phyloP scores from a whole-genome alignment of 2,797 vertebrate species.

The Typhlichthys subterraneus region DNA sequence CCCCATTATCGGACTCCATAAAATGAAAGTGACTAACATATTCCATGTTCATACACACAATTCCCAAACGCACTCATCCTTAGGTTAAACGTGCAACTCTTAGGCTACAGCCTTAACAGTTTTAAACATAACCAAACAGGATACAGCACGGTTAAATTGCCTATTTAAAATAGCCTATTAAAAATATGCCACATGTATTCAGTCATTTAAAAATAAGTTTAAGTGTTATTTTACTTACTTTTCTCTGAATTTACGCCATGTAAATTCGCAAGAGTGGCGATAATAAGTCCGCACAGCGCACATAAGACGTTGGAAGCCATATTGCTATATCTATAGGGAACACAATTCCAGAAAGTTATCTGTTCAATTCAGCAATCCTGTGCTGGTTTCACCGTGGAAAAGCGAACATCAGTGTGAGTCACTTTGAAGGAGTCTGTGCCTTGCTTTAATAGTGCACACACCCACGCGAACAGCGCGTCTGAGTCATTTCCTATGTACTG shows the following conservation, averaged over 20 bases:
- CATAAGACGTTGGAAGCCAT: constrained; percentile 66
- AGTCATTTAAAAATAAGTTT: not conserved
- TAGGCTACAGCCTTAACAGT: too few species aligned
- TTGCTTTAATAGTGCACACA: constrained; percentile 83
- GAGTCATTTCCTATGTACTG: constrained; percentile 83
- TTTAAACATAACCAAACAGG: too few species aligned
- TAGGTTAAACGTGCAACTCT: too few species aligned
- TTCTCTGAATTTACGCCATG: constrained; percentile 68
- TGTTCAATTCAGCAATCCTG: constrained; percentile 54
- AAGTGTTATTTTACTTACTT: constrained; percentile 65
- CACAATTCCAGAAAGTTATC: constrained; percentile 69
- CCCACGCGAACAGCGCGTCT: constrained; percentile 78
- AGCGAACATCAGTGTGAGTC: constrained; percentile 80
- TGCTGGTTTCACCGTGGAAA: constrained; percentile 72
- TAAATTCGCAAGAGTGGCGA: constrained; percentile 61
- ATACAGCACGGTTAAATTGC: too few species aligned
- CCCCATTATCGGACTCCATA: constrained; percentile 56
- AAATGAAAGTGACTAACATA: constrained; percentile 38
- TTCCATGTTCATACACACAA: constrained; percentile 44
- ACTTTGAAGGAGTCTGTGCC: constrained; percentile 75
- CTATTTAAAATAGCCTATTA: too few species aligned
- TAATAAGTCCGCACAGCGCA: constrained; percentile 65
- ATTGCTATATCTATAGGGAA: constrained; percentile 50
- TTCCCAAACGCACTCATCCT: not conserved
- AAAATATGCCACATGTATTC: not conserved